A percentile compares a stretch with the other conserved stretches of the same genome.
Conservation (phyloP, 30 jellyfish, hydroid and myxozoan genomes). For the Turritopsis dohrnii region DNA sequence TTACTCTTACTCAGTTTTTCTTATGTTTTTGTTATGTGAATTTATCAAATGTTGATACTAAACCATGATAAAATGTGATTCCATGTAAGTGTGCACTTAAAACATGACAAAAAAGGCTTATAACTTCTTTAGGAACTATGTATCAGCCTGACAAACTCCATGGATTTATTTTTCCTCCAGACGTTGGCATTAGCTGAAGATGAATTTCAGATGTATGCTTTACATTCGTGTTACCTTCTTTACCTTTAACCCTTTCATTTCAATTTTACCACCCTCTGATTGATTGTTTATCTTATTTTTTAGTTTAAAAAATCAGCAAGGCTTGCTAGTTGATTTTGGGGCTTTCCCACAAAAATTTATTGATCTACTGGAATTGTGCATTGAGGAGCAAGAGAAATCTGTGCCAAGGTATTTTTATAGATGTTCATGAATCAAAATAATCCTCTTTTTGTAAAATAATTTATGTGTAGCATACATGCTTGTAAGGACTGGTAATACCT, state of each 20-base stretch:
- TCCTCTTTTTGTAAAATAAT: too few relatives aligned
- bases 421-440: too few relatives aligned
- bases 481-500: too few relatives aligned
- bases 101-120: too few relatives aligned
- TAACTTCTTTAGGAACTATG: conserved; percentile 67
- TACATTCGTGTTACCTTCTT: too few relatives aligned
- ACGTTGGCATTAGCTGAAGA: conserved; percentile 76
- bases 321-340: conserved; percentile 79
- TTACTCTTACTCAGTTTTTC: too few relatives aligned
- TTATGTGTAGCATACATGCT: too few relatives aligned
- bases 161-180: conserved; percentile 68
- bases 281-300: background rate
- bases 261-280: too few relatives aligned
- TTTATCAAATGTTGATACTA: too few relatives aligned
- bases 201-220: conserved; percentile 79
- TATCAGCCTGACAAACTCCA: conserved; percentile 70
- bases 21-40: too few relatives aligned
- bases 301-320: conserved; percentile 87
- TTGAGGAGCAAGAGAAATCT: conserved; percentile 47
- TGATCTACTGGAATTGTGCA: conserved; percentile 76
- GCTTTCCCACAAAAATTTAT: conserved; percentile 89
- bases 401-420: conserved; percentile 90
- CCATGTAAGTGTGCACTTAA: background rate
- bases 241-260: too few relatives aligned
- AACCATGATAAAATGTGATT: background rate